A percentile compares a stretch with the other conserved stretches of the same genome.
These are phyloP conservation scores for Quadroppia sp. DNA, from an alignment of 2,888 invertebrate genomes.

Conservation along the genomic window DNA sequence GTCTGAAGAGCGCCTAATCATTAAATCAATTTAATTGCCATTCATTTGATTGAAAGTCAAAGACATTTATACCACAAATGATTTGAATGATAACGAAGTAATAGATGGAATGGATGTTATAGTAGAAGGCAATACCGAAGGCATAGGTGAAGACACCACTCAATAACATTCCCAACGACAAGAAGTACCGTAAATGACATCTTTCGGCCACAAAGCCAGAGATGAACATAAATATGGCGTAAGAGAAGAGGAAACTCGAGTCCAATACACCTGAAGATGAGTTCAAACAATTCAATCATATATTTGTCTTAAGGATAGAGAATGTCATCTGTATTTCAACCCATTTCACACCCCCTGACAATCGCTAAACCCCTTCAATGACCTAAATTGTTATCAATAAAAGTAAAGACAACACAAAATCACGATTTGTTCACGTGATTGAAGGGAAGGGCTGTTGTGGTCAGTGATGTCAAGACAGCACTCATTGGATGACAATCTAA, in stretches of 20 bases:
- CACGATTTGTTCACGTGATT: no score
- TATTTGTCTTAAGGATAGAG: background rate
- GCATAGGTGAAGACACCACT: conserved; percentile 80
- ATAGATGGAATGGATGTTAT: conserved; percentile 71
- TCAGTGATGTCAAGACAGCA: no score
- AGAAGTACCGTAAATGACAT: conserved; percentile 81
- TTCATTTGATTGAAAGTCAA: background rate
- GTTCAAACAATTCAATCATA: background rate
- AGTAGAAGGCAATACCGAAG: conserved; percentile 79
- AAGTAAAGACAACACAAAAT: no score
- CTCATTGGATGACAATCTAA: no score
- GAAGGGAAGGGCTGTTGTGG: no score
- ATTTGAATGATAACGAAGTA: conserved; percentile 76
- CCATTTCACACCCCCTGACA: no score
- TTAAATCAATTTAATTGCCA: background rate
- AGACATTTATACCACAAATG: conserved; percentile 32
- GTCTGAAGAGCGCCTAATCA: conserved; percentile 74
- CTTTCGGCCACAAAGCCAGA: conserved; percentile 88
- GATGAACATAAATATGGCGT: conserved; percentile 85
- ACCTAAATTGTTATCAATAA: no score
- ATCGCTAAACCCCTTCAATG: no score
- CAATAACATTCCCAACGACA: conserved; percentile 82
- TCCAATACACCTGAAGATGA: conserved; percentile 62
- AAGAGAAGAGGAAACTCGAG: conserved; percentile 84
- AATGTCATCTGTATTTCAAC: no score